phyloP scores from a whole-genome alignment of 2,797 vertebrate genomes.

The Clarias fuscus region DNA sequence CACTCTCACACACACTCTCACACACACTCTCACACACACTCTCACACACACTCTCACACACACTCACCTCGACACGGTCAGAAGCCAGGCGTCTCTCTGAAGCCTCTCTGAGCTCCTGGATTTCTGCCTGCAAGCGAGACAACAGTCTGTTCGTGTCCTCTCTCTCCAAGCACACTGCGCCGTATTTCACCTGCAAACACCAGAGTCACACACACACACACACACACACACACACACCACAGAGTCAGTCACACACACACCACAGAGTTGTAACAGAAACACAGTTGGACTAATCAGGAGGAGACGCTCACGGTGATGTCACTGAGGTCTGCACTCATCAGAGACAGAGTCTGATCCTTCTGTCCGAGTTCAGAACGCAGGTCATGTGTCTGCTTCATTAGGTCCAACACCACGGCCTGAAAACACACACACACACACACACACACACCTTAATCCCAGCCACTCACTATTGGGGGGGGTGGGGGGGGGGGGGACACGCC shows the following conservation, averaged over 20 bases:
- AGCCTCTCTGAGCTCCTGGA: conserved; percentile 79
- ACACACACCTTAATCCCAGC: not conserved
- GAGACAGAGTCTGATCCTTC: conserved; percentile 79
- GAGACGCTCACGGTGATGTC: conserved; percentile 79
- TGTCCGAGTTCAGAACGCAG: conserved; percentile 79
- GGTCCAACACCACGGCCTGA: conserved; percentile 84
- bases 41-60: not conserved
- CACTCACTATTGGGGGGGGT: not conserved
- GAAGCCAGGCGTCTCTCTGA: conserved; percentile 78
- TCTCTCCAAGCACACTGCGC: conserved; percentile 73
- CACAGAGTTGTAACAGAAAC: no score
- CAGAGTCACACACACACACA: not conserved
- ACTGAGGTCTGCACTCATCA: conserved; percentile 80
- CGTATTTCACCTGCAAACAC: conserved; percentile 79
- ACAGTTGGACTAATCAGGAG: not conserved
- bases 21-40: conserved; percentile 36
- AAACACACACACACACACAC: conserved; percentile 54
- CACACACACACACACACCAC: not conserved
- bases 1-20: not conserved
- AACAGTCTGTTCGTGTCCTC: conserved; percentile 75
- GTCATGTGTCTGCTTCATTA: conserved; percentile 89
- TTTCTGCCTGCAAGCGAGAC: conserved; percentile 74
- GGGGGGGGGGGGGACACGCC: not conserved
- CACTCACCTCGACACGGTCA: conserved; percentile 84
- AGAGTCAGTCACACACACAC: not conserved